Conservation (phyloP, 2,113 vertebrate genomes). For the Rhynchomys soricoides region DNA sequence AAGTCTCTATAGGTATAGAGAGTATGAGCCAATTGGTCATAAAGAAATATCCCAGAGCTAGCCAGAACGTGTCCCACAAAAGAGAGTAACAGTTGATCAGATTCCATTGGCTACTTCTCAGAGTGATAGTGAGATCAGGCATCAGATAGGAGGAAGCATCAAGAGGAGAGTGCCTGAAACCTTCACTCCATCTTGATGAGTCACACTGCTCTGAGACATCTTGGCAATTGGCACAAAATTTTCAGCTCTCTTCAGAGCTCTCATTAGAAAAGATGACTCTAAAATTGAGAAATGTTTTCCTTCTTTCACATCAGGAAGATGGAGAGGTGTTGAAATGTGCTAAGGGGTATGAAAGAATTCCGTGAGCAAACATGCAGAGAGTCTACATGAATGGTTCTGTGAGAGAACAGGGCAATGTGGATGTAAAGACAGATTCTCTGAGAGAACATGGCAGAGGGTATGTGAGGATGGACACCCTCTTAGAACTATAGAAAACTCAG, state of each 20-base stretch:
- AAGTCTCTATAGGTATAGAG: neutral
- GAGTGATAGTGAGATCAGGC: neutral
- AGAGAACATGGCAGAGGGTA: neutral
- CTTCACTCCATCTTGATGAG: neutral
- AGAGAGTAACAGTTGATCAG: conserved; percentile 1
- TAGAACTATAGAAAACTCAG: neutral
- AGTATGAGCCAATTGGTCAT: neutral
- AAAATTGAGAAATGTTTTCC: neutral
- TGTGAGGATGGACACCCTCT: neutral
- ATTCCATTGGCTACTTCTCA: neutral
- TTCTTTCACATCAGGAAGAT: neutral
- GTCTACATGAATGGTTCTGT: neutral
- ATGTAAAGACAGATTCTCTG: neutral
- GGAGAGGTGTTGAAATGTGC: neutral
- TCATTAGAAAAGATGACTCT: neutral
- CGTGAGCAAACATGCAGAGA: neutral
- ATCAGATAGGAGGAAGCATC: neutral
- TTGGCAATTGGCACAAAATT: neutral
- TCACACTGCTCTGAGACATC: neutral
- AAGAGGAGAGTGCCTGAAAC: neutral
- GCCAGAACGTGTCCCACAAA: neutral
- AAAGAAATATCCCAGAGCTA: neutral
- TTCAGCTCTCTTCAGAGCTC: neutral
- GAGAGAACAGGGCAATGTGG: neutral
- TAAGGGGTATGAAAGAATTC: neutral